Percentiles rank a stretch among this genome's conserved stretches.
phyloP scores from a whole-genome alignment of 2,113 vertebrate genomes.

The Accipiter virgatus region DNA sequence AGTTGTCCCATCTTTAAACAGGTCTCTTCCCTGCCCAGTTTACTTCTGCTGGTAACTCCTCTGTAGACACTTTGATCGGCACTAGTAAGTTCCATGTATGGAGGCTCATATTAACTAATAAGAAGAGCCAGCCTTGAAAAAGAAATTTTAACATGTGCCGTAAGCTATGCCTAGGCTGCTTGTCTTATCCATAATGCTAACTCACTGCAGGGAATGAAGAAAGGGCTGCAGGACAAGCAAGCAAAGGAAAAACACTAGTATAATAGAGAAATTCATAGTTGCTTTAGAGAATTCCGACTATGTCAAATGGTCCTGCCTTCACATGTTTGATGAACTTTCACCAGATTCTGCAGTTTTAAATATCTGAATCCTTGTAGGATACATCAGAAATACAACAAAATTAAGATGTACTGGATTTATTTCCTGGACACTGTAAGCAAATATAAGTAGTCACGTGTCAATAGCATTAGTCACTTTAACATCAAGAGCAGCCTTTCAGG shows the following conservation, averaged over 20 bases:
- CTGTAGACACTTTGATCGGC: not conserved
- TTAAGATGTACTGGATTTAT: not conserved
- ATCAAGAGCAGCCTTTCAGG: not conserved
- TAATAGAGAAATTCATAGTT: not conserved
- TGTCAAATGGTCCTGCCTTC: not conserved
- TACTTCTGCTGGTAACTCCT: not conserved
- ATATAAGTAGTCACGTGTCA: not conserved
- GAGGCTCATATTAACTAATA: not conserved
- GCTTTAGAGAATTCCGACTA: not conserved
- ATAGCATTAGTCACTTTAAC: not conserved
- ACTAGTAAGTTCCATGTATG: rapidly evolving
- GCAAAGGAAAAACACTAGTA: not conserved
- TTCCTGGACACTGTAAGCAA: not conserved
- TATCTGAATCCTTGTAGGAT: not conserved
- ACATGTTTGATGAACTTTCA: not conserved
- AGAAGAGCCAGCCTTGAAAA: not conserved
- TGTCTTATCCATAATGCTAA: not conserved
- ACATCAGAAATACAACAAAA: not conserved
- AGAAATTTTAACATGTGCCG: not conserved
- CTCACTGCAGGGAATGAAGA: not conserved
- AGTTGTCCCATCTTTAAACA: not conserved
- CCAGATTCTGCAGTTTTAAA: not conserved
- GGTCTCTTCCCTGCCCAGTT: not conserved
- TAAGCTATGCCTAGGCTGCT: not conserved
- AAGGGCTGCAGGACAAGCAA: not conserved